Evolutionary conservation across 2,113 vertebrate species (phyloP).

Genomic region (Cynoglossus semilaevis): DNA sequence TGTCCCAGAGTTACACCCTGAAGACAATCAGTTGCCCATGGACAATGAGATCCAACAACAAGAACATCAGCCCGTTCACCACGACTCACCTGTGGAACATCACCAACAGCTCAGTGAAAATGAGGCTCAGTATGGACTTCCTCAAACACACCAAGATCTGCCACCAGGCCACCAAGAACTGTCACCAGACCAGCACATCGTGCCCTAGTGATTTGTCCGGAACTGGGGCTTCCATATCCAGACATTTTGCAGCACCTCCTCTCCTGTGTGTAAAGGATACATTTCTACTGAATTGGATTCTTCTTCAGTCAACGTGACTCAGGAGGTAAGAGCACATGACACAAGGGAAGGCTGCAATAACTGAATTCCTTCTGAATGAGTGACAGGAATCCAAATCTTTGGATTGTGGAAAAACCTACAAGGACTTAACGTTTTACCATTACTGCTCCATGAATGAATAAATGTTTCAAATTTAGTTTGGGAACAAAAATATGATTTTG

Average conservation of each 20-base stretch:
- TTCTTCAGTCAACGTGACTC: conserved; percentile 42
- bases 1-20: conserved; percentile 44
- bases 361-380: conserved; percentile 21
- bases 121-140: conserved; percentile 41
- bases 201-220: conserved; percentile 38
- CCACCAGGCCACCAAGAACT: conserved; percentile 62
- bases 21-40: conserved; percentile 38
- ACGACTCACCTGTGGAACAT: conserved; percentile 43
- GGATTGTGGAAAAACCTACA: conserved; percentile 21
- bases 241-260: conserved; percentile 50
- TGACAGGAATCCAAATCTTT: conserved; percentile 17
- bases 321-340: conserved; percentile 28
- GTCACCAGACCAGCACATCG: conserved; percentile 47
- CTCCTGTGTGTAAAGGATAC: conserved; percentile 38
- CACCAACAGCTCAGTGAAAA: conserved; percentile 31
- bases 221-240: conserved; percentile 27
- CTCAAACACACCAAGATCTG: conserved; percentile 54
- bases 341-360: conserved; percentile 29
- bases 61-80: conserved; percentile 38
- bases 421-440: too few species aligned
- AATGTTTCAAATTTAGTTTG: too few species aligned
- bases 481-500: too few species aligned
- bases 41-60: conserved; percentile 43
- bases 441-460: too few species aligned
- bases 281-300: conserved; percentile 14